Conservation (phyloP, 2,113 vertebrate species). For the Eurypyga helias region DNA sequence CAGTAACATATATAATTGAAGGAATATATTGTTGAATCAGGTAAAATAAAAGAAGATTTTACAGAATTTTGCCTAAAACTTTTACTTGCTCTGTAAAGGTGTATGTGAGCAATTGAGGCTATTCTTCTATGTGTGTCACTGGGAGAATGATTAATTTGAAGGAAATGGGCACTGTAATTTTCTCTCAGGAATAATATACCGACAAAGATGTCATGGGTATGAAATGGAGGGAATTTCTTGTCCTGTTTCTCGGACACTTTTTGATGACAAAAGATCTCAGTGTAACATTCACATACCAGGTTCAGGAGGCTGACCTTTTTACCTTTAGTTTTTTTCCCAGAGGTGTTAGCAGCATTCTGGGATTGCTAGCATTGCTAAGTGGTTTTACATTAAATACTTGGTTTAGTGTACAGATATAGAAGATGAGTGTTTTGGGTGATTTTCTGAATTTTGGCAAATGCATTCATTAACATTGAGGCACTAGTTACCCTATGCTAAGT, state of each 20-base stretch:
- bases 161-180: neutral
- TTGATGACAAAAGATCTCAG: neutral
- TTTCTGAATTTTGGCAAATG: neutral
- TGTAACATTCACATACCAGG: neutral
- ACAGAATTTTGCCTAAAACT: neutral
- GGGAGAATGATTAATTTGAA: neutral
- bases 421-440: neutral
- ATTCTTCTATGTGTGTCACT: neutral
- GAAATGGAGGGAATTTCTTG: neutral
- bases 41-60: neutral
- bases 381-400: neutral
- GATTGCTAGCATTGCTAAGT: neutral
- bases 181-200: neutral
- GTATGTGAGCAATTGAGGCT: neutral
- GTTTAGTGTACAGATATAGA: neutral
- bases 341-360: neutral
- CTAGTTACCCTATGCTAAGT: neutral
- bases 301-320: neutral
- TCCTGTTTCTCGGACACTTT: neutral
- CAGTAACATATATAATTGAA: neutral
- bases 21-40: neutral
- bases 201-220: neutral
- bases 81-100: neutral
- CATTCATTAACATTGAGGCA: neutral
- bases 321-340: neutral